A percentile compares a stretch with the other conserved stretches of the same genome.
Evolutionary conservation across 2,797 vertebrate species (phyloP).

Genomic region (Artibeus jamaicensis): DNA sequence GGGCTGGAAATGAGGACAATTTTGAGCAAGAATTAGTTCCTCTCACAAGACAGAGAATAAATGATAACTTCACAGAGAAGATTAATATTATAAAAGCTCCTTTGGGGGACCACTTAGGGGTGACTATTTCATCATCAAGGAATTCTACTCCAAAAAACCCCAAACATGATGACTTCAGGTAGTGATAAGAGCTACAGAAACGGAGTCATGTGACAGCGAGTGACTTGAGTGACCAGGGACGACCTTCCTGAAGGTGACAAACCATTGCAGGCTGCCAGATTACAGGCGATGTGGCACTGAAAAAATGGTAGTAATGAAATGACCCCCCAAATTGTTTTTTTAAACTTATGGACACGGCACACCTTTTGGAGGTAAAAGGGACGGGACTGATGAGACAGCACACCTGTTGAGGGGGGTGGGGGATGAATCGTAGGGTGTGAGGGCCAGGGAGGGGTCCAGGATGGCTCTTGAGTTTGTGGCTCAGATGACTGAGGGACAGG

Average conservation of each 20-base stretch:
- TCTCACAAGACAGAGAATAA: not conserved
- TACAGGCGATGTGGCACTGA: not conserved
- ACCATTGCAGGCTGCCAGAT: rapidly evolving
- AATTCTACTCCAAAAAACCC: not conserved
- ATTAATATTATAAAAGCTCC: not conserved
- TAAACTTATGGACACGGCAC: not conserved
- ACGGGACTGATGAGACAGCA: too few relatives aligned
- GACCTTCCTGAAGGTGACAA: not conserved
- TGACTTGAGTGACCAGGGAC: not conserved
- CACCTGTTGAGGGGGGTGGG: not conserved
- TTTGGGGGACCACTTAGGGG: not conserved
- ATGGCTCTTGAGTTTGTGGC: not conserved
- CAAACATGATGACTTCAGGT: not conserved
- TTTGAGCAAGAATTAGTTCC: not conserved
- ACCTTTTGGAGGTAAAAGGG: not conserved
- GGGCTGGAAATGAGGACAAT: not conserved
- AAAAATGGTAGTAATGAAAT: not conserved
- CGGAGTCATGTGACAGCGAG: not conserved
- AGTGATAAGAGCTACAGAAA: not conserved
- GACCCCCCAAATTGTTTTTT: not conserved
- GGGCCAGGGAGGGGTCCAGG: rapidly evolving
- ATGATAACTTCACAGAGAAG: not conserved
- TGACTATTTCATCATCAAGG: not conserved
- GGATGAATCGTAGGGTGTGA: not conserved
- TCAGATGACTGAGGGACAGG: not conserved